Evolutionary conservation across 2,888 invertebrate species (phyloP), one percentile per base, ranked within the genome.

Genomic region (Leucophenga maculata): DNA sequence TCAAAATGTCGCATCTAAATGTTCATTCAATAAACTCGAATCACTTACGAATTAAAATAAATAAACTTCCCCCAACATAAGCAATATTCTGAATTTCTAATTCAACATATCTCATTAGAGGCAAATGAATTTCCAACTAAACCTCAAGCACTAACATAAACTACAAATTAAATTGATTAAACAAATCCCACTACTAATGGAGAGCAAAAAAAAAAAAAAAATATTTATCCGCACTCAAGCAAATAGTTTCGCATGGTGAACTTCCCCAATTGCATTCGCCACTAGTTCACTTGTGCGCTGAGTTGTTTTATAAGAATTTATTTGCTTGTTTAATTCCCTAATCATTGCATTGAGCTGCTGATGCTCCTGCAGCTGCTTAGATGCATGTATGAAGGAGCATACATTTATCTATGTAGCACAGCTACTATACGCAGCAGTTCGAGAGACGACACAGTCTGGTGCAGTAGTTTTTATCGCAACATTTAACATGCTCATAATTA

Each of bases 401-500:
- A 39, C 39, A 39, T 39, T 39, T 39, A 26, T 26, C 26, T 26
- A 3, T 4, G 26, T 26, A 26, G 26, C 26, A 4, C 55, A 64
- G 72, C 72, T 76, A 82, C 84, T 82, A 72, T 46, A 6, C 78
- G 76, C 80, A 80, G 84, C 20, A 13, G 46, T n/a, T 50, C 3
- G 14, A 50, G 16, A n/a, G 6, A 16, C 48, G 11, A 39, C 39
- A 39, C 50, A 16, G 50, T 18, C 14, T 16, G 6, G 4, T 50
- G 22, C 22, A 82, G 82, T 82, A 83, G 80, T 77, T 82, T 84
- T 82, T 82, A 84, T 84, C 82, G 82, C 81, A 77, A 84, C 84
- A 82, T 84, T 82, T 83, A 84, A 83, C 82, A 79, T 78, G 84
- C 78, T 84, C 82, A 84, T 82, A 84, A 82, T 82, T 82, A 82